These are phyloP conservation scores for Syngnathus acus DNA, from an alignment of 2,797 vertebrate genomes.

Conservation along the genomic window DNA sequence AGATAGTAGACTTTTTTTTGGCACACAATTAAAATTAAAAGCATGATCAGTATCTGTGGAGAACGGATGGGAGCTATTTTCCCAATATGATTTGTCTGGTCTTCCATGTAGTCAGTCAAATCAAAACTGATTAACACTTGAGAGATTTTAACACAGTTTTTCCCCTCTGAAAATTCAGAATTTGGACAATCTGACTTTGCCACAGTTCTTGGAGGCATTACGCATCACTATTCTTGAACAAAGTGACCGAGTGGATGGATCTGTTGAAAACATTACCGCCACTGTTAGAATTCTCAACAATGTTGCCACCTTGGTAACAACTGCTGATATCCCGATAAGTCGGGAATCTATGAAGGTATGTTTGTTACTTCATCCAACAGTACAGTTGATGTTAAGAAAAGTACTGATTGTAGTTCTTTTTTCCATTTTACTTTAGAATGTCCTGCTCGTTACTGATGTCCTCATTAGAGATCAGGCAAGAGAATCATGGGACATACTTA, in stretches of 20 bases:
- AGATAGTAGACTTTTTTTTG: constrained; percentile 3
- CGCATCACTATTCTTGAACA: fast-evolving
- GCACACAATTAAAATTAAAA: not conserved
- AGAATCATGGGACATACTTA: constrained; percentile 57
- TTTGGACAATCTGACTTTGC: constrained; percentile 26
- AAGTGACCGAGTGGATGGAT: fast-evolving
- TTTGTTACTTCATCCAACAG: not conserved
- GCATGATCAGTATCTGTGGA: not conserved
- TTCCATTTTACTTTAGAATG: constrained; percentile 55
- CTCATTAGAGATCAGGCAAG: constrained; percentile 34
- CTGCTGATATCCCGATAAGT: constrained; percentile 5
- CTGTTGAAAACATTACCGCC: constrained; percentile 54
- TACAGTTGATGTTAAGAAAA: not conserved
- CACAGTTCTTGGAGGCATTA: constrained; percentile 39
- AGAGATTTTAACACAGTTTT: not conserved
- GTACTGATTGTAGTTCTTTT: not conserved
- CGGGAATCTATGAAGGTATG: constrained; percentile 36
- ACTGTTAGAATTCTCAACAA: constrained; percentile 62
- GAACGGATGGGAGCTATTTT: not conserved
- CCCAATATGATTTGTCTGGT: not conserved
- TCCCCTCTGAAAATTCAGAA: constrained; percentile 20
- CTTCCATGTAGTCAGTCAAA: too few relatives aligned
- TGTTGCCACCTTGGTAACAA: constrained; percentile 49
- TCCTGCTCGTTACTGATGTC: constrained; percentile 64
- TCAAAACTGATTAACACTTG: too few relatives aligned